phyloP scores from a whole-genome alignment of 2,797 vertebrate species.

The Acomys russatus region DNA sequence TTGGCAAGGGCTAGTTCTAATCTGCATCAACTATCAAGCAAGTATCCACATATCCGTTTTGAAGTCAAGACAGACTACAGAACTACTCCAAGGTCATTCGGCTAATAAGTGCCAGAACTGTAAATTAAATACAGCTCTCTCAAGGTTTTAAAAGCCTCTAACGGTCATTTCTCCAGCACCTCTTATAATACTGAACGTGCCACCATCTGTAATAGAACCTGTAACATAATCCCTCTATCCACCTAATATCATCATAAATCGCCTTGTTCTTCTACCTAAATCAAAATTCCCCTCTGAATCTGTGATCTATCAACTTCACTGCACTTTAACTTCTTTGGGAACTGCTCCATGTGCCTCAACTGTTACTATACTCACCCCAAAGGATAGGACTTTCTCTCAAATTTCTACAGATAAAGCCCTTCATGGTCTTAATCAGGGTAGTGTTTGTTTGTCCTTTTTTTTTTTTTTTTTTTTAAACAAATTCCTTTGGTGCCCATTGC shows the following conservation, averaged over 20 bases:
- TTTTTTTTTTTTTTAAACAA: not conserved
- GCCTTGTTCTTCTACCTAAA: not conserved
- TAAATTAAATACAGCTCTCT: constrained; percentile 60
- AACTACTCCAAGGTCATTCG: constrained; percentile 62
- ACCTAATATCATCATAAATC: not conserved
- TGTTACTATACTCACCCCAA: not conserved
- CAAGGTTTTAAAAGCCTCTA: constrained; percentile 36
- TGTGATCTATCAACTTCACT: constrained; percentile 8
- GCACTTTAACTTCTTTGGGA: constrained; percentile 28
- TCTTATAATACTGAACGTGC: constrained; percentile 8
- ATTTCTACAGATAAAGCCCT: constrained; percentile 1
- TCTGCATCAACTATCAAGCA: constrained; percentile 41
- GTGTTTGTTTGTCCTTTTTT: not conserved
- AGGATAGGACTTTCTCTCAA: constrained; percentile 25
- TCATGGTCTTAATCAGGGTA: not conserved
- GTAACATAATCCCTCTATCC: not conserved
- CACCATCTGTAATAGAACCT: not conserved
- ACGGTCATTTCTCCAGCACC: not conserved
- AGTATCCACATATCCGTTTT: constrained; percentile 22
- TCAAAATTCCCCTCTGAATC: not conserved
- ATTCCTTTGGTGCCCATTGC: not conserved
- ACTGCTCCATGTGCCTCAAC: not conserved
- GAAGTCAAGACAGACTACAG: constrained; percentile 9
- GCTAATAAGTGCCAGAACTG: constrained; percentile 20
- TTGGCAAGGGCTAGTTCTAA: constrained; percentile 20